Evolutionary conservation across 2,888 invertebrate species (phyloP), one percentile per base, ranked within the genome.

Genomic region (Scrobipalpa costella): DNA sequence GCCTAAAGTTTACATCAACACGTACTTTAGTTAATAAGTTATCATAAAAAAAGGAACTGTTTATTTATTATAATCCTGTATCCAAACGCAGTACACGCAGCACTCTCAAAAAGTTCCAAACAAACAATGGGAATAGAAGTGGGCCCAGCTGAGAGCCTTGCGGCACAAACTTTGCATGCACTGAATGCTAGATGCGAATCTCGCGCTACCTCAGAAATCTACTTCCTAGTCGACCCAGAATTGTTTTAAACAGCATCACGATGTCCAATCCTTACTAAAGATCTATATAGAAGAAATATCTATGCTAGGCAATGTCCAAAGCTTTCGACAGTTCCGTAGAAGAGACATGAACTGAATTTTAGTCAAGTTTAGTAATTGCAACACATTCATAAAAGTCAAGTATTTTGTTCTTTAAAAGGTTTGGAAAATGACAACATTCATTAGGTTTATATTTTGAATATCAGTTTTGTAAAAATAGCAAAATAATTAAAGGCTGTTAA

Each of bases 131-230:
- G 13, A 49, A 49, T 67, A 70, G 67, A 68, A 70, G 60, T 69
- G 66, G 72, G 57, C 49, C 69, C 50, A 72, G 67, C 64, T 63
- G 57, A 57, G 63, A 63, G 64, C 74, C 75, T 69, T 74, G 75
- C 63, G 72, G 75, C 66, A 73, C 72, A 69, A 58, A 63, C 66
- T 65, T 49, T 67, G 66, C 70, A 57, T 64, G 64, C 66, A 65
- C 65, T 69, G 68, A 71, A 72, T 71, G 75, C 74, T 70, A 73
- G 72, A 71, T 71, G 58, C 66, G 74, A 74, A 75, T 77, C 70
- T 67, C 66, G 71, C 66, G 68, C 65, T 67, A 68, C 71, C 69
- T 72, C 69, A 69, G 69, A n/a, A n/a, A 73, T 69, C 72, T 67
- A 57, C 61, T 66, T 63, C 69, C 69, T 70, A 66, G 67, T 68